Evolutionary conservation across 1,140 invertebrate genomes (phyloP).

Genomic region (Cotesia glomerata): DNA sequence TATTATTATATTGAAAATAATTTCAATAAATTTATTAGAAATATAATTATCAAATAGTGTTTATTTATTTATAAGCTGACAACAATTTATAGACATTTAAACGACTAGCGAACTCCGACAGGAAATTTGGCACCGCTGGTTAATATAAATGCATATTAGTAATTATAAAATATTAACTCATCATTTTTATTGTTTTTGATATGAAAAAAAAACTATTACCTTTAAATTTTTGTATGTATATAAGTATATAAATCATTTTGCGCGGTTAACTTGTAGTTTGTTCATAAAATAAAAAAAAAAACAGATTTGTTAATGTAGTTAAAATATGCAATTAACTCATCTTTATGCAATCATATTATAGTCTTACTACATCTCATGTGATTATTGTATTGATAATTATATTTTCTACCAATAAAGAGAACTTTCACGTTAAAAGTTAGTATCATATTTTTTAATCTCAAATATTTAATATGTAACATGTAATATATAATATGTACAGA

Average conservation of each 20-base stretch:
- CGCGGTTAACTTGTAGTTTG: not conserved
- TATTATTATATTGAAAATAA: conserved; percentile 21
- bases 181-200: not conserved
- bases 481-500: too few species aligned
- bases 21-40: conserved; percentile 24
- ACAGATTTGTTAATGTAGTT: not conserved
- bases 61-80: not conserved
- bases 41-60: not conserved
- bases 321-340: not conserved
- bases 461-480: too few species aligned
- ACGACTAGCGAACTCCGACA: conserved; percentile 13
- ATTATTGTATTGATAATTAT: conserved; percentile 56
- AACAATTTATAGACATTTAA: not conserved
- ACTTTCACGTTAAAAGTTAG: conserved; percentile 27
- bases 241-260: conserved; percentile 44
- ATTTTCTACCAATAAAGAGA: conserved; percentile 62
- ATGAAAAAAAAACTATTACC: not conserved
- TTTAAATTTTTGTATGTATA: conserved; percentile 32
- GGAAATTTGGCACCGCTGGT: conserved; percentile 14
- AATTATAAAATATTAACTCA: not conserved
- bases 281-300: not conserved
- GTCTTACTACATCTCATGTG: conserved; percentile 40
- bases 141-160: not conserved
- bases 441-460: too few species aligned
- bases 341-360: conserved; percentile 8